Base-by-base conservation (phyloP, 1,140 invertebrate genomes). In the Asbolus verrucosus region DNA sequence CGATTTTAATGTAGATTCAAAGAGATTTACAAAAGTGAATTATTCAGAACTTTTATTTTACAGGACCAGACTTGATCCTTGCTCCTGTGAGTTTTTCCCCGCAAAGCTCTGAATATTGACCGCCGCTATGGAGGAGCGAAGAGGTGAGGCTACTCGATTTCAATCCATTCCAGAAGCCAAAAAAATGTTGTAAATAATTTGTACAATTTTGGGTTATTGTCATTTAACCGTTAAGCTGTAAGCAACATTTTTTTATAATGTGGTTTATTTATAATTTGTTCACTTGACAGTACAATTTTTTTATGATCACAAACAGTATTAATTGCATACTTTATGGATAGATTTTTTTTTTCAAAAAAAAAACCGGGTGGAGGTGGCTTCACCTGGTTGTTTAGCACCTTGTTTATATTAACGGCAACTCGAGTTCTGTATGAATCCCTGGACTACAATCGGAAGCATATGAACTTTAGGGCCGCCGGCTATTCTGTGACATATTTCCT, bases 11-110 rank as follows among this genome's bases (percentile, higher is more conserved):
- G n/a, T n/a, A n/a, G n/a, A n/a, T n/a, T n/a, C n/a, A n/a, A n/a
- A n/a, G n/a, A n/a, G n/a, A n/a, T n/a, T n/a, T n/a, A n/a, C n/a
- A 27, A 27, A 8, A 3, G 24, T 8, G 24, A 27, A 27, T 27
- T 27, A 27, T 27, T 27, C 24, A 36, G 6, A 36, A 11, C 65
- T 74, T 70, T 80, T 74, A 70, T 77, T 65, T 77, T 79, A 9
- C 74, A 81, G 79, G 78, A 46, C 79, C 79, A 15, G 79, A 81
- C 69, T 73, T 81, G 61, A 81, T 81, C 50, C 72, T 81, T 6
- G 70, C 77, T 50, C 79, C 79, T n/a, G 69, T 76, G 14, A 75
- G 71, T 65, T 76, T 76, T 70, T 71, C 72, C 1, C 76, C 65
- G 11, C 73, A 76, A 14, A 76, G 69, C 62, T 73, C 74, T 11